These are phyloP conservation scores for Amaurobius ferox DNA, from an alignment of 2,888 invertebrate genomes.

Conservation along the genomic window DNA sequence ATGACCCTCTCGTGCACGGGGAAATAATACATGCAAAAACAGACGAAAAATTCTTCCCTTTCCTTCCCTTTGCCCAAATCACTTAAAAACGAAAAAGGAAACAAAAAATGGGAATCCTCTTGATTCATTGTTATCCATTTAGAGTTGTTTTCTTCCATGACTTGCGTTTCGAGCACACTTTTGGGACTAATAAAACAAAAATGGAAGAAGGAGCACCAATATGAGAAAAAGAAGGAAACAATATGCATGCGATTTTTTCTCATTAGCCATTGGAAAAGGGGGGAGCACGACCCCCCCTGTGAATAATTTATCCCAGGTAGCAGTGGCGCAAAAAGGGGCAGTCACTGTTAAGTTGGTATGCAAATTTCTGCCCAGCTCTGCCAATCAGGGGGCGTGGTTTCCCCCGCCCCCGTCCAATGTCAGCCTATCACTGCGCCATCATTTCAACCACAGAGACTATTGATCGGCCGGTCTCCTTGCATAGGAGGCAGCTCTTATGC, in stretches of 20 bases:
- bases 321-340: slow-evolving; percentile 58
- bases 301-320: slow-evolving; percentile 72
- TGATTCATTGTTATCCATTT: slow-evolving; percentile 72
- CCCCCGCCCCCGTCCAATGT: slow-evolving; percentile 57
- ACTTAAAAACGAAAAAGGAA: slow-evolving; percentile 56
- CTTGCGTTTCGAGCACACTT: slow-evolving; percentile 33
- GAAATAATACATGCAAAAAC: slow-evolving; percentile 61
- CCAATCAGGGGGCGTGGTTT: slow-evolving; percentile 62
- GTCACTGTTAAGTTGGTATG: slow-evolving; percentile 70
- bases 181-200: slow-evolving; percentile 67
- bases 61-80: slow-evolving; percentile 45
- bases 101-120: slow-evolving; percentile 39
- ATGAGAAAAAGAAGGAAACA: slow-evolving; percentile 36
- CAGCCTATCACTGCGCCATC: slow-evolving; percentile 72
- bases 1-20: slow-evolving; percentile 56
- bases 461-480: slow-evolving; percentile 66
- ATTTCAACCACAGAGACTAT: slow-evolving; percentile 70
- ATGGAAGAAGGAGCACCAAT: slow-evolving; percentile 32
- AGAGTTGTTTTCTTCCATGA: slow-evolving; percentile 53
- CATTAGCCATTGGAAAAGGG: slow-evolving; percentile 33
- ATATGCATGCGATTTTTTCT: slow-evolving; percentile 70
- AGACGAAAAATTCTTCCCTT: slow-evolving; percentile 18
- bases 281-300: slow-evolving; percentile 9
- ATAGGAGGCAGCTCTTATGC: slow-evolving; percentile 70
- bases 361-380: slow-evolving; percentile 69